phyloP scores from a whole-genome alignment of 2,113 vertebrate genomes.

The Bufo bufo region DNA sequence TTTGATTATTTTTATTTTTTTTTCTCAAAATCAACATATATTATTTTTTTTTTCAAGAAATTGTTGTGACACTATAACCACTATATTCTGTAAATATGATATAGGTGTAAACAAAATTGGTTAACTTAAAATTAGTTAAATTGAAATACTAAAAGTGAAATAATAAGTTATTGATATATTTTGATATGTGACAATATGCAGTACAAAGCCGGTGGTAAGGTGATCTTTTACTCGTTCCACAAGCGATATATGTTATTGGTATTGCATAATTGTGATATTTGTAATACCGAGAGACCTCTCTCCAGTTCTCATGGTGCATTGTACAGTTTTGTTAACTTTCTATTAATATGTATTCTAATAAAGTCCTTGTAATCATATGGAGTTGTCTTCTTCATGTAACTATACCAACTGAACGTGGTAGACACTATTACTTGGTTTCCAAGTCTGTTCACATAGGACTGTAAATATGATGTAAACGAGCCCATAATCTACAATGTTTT shows the following conservation, averaged over 20 bases:
- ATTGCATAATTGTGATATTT: conserved; percentile 21
- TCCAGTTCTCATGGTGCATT: conserved; percentile 20
- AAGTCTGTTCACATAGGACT: neutral
- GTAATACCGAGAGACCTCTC: neutral
- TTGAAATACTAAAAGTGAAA: neutral
- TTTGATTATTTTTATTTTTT: neutral
- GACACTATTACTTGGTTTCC: neutral
- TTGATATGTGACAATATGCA: neutral
- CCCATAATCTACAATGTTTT: no score
- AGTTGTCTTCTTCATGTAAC: neutral
- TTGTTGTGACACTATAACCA: neutral
- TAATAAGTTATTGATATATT: neutral
- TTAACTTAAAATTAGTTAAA: neutral
- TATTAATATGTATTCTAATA: conserved; percentile 42
- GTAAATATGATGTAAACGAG: neutral
- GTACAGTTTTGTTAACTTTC: conserved; percentile 50
- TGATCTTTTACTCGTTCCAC: neutral
- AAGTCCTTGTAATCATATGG: conserved; percentile 7
- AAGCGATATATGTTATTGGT: neutral
- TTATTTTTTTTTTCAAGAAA: no score
- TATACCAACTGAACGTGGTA: neutral
- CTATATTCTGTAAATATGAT: neutral
- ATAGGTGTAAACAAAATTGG: neutral
- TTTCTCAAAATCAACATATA: no score
- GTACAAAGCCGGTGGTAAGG: neutral